These are phyloP conservation scores for Neoitamus cyanurus DNA, from an alignment of 2,888 invertebrate genomes.

Conservation along the genomic window DNA sequence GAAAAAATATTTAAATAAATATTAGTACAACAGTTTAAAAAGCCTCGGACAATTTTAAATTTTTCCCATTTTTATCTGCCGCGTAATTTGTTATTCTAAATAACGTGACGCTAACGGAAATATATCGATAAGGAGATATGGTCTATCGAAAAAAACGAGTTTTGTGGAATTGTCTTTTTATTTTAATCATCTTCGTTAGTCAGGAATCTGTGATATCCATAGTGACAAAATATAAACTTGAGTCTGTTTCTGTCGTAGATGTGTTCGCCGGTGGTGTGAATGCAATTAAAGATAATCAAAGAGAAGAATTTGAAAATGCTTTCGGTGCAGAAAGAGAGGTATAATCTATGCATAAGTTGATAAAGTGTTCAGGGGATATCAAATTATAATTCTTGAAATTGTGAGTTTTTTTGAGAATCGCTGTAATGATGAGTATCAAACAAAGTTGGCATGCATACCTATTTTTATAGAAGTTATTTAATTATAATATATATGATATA, in stretches of 20 bases:
- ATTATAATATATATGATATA: too few species aligned
- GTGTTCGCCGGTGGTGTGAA: neutral
- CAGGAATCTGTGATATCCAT: neutral
- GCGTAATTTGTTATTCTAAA: neutral
- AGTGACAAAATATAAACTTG: constrained; percentile 26
- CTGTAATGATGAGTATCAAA: too few species aligned
- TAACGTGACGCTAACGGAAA: neutral
- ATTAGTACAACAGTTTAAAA: neutral
- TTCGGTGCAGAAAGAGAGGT: neutral
- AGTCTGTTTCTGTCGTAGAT: neutral
- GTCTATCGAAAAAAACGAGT: neutral
- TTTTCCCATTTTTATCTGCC: neutral
- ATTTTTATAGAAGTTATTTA: too few species aligned
- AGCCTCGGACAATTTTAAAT: neutral
- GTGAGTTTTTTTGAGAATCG: neutral
- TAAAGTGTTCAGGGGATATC: neutral
- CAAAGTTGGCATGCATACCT: too few species aligned
- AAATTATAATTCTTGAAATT: neutral
- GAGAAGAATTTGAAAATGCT: neutral
- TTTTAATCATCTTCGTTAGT: neutral
- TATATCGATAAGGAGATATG: neutral
- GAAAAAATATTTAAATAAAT: neutral
- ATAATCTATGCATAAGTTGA: neutral
- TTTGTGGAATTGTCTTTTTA: neutral
- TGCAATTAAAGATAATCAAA: neutral